Conservation (phyloP, 2,888 invertebrate species). For the Oscheius sp. region DNA sequence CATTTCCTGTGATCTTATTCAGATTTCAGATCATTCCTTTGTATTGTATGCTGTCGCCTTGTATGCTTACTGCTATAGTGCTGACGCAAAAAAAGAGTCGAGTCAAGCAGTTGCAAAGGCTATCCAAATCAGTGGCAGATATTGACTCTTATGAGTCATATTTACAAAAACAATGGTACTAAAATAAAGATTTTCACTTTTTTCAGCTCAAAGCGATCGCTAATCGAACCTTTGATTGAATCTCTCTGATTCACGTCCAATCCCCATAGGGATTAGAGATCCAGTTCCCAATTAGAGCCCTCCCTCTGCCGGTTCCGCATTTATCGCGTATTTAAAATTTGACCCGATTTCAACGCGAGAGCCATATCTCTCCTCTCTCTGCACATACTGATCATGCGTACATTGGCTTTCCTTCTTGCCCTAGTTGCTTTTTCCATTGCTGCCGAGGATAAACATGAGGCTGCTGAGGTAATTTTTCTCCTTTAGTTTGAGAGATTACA, state of each 20-base stretch:
- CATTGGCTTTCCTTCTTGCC: background rate
- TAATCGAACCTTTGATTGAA: too few species aligned
- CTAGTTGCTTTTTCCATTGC: background rate
- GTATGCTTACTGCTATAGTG: background rate
- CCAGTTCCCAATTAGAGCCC: background rate
- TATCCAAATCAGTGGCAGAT: conserved; percentile 2
- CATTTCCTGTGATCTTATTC: background rate
- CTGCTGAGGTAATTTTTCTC: background rate
- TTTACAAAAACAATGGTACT: conserved; percentile 13
- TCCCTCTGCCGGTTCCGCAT: background rate
- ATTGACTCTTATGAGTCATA: background rate
- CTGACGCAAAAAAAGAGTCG: conserved; percentile 1
- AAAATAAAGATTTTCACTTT: too few species aligned
- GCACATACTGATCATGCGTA: background rate
- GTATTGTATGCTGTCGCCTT: conserved; percentile 13
- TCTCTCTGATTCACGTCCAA: too few species aligned
- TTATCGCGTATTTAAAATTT: background rate
- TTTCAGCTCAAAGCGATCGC: too few species aligned
- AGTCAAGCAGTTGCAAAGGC: conserved; percentile 18
- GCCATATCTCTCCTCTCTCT: background rate
- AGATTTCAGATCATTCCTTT: conserved; percentile 12
- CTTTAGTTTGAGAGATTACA: background rate
- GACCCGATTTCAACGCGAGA: background rate
- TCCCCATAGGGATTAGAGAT: too few species aligned
- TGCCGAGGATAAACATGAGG: background rate